Conservation (phyloP, 2,888 invertebrate species). For the Alentia gelatinosa region DNA sequence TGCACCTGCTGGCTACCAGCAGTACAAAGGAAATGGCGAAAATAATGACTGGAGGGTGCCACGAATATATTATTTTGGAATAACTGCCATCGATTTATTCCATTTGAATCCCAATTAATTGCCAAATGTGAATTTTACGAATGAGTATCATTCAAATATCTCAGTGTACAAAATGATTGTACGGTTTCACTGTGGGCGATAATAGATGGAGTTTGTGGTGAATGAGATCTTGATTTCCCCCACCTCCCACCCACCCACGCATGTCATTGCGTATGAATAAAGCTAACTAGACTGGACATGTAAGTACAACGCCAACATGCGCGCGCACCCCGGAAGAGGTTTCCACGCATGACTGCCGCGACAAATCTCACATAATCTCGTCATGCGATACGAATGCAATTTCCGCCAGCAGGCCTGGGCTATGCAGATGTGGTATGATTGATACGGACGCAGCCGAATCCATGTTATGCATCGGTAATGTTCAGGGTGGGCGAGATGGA, state of each 20-base stretch:
- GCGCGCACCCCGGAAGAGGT: background rate
- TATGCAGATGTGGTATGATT: background rate
- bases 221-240: too few species aligned
- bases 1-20: background rate
- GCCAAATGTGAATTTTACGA: too few species aligned
- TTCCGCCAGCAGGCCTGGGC: background rate
- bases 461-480: slow-evolving; percentile 40
- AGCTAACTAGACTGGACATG: background rate
- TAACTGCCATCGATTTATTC: background rate
- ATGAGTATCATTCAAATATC: too few species aligned
- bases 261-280: background rate
- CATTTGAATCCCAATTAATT: too few species aligned
- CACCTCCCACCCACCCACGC: background rate
- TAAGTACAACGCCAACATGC: background rate
- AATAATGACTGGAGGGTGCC: too few species aligned
- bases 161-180: too few species aligned
- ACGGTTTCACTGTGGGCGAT: too few species aligned
- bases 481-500: background rate
- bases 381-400: slow-evolving; percentile 39
- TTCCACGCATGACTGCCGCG: background rate
- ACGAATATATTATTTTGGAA: background rate
- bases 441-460: background rate
- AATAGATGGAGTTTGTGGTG: too few species aligned
- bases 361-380: background rate
- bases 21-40: background rate